Base-by-base conservation (phyloP, 2,113 vertebrate species). In the Stictonetta naevosa region DNA sequence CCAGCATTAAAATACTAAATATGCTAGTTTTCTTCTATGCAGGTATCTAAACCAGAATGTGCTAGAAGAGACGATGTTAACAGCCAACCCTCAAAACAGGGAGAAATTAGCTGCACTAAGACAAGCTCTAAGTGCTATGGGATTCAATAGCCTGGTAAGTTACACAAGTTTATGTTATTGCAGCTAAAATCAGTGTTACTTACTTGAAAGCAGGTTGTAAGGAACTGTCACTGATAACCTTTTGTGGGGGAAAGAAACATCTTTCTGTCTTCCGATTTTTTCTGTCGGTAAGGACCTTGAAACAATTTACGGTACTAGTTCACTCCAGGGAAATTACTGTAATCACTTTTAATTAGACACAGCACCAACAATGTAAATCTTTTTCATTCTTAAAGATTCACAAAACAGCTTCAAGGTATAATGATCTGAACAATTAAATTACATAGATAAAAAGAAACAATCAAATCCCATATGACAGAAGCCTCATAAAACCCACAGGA, bases 91-190 rank as follows among this genome's bases (percentile, higher is more conserved):
- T 63, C 97, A 98, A 93, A 98, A 99, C 96, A 98, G 97, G 93
- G 99, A 99, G 76, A 98, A 97, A 87, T 97, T 99, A 42, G 36
- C 94, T 3, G 50, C 96, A 46, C 95, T 99, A 71, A 99, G 98
- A 93, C 98, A 99, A 94, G 98, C 99, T 78, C 94, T 99, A 73
- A 97, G 97, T 86, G 98, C 98, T 28, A 46, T 99, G 90, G 98
- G 99, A 84, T 99, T 99, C 97, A 99, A 98, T 93, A 98, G 95
- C 81, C 96, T 98, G 98, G 99, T 99, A 98, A 97, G 97, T 96
- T 86, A 53, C 42, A n/a, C 12, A 36, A 92, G 7, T 4, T 33
- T 91, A 7, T 68, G 18, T 23, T 80, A 66, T 78, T 80, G 38
- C 74, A 17, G 48, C 67, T 92, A 83, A 95, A 96, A 77, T 60